Evolutionary conservation across 2,797 vertebrate genomes (phyloP).

Genomic region (Tachyglossus aculeatus): DNA sequence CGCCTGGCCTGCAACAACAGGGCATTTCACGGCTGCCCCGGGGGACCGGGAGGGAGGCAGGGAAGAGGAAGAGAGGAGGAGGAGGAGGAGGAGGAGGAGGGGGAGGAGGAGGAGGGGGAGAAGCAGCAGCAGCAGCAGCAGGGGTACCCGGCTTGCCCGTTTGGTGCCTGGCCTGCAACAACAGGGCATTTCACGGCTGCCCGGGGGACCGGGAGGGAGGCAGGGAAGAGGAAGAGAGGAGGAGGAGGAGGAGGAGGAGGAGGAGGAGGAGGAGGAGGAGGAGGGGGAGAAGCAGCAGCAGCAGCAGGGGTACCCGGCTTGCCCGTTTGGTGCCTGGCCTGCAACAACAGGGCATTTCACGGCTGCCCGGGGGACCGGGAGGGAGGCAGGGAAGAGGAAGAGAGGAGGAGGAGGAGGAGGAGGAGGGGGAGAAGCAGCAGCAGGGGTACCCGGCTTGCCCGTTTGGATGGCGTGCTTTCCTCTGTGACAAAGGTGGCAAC

Average conservation of each 20-base stretch:
- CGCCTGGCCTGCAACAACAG: constrained; percentile 81
- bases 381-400: rapidly evolving
- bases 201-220: rapidly evolving
- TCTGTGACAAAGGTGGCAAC: too few relatives aligned
- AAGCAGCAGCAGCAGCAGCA: too few relatives aligned
- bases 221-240: neutral
- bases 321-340: too few relatives aligned
- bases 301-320: too few relatives aligned
- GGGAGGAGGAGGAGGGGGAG: neutral
- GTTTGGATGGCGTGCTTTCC: too few relatives aligned
- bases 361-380: neutral
- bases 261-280: neutral
- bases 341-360: constrained; percentile 14
- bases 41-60: rapidly evolving
- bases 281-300: too few relatives aligned
- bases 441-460: too few relatives aligned
- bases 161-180: constrained; percentile 86
- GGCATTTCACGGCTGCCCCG: neutral
- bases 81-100: neutral
- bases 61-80: neutral
- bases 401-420: rapidly evolving
- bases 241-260: too few relatives aligned
- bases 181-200: constrained; percentile 13
- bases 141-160: too few relatives aligned
- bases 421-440: neutral